These are phyloP conservation scores for Excalfactoria chinensis DNA, from an alignment of 2,113 vertebrate species.

Conservation along the genomic window DNA sequence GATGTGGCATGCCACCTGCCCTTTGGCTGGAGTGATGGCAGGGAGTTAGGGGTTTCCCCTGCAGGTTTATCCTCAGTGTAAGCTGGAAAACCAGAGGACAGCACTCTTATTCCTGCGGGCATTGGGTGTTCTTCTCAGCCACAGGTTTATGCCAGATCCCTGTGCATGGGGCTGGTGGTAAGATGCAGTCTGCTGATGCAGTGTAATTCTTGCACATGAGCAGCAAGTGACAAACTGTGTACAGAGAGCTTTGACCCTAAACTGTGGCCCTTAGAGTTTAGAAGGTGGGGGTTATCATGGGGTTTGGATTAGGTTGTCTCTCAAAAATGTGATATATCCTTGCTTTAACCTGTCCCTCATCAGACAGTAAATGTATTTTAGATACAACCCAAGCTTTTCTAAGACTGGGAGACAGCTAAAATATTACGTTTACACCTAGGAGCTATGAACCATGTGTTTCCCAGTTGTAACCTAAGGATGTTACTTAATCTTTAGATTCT, in stretches of 20 bases:
- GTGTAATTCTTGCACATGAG: neutral
- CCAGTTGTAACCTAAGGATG: slow-evolving; percentile 24
- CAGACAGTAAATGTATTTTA: neutral
- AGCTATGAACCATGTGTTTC: neutral
- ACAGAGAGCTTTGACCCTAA: neutral
- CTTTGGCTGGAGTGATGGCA: fast-evolving
- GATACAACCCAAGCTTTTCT: fast-evolving
- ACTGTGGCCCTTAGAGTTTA: neutral
- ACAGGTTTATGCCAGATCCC: neutral
- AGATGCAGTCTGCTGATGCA: fast-evolving
- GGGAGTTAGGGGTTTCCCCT: neutral
- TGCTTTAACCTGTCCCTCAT: neutral
- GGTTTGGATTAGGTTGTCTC: neutral
- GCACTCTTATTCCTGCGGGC: neutral
- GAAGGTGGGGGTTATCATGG: neutral
- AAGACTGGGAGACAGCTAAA: neutral
- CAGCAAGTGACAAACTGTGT: neutral
- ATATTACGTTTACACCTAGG: neutral
- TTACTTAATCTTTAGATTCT: slow-evolving; percentile 25
- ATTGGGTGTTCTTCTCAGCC: neutral
- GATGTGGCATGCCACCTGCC: neutral
- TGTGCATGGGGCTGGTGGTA: neutral
- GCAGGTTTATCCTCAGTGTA: fast-evolving
- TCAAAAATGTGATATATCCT: fast-evolving
- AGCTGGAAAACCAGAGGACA: neutral